Conservation (phyloP, 2,797 vertebrate species). For the Macropus fuliginosus region DNA sequence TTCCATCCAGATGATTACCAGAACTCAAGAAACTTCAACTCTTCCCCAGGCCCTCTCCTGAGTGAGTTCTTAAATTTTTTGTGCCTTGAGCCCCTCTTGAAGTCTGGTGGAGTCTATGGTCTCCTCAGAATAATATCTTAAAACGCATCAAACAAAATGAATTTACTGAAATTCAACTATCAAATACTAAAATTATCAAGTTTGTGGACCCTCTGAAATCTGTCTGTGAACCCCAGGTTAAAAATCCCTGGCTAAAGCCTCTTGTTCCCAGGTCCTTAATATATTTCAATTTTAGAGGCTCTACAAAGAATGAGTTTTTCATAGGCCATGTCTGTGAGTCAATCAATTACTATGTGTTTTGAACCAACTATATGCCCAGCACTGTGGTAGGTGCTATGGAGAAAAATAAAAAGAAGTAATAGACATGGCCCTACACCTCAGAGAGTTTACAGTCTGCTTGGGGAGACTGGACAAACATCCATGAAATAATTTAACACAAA, state of each 20-base stretch:
- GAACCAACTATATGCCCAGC: not conserved
- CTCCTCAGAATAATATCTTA: not conserved
- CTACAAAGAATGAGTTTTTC: not conserved
- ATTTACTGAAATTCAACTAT: not conserved
- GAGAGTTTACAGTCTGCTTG: constrained; percentile 8
- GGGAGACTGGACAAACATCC: not conserved
- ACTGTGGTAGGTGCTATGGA: not conserved
- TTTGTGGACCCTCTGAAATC: not conserved
- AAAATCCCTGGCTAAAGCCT: not conserved
- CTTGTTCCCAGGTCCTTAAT: not conserved
- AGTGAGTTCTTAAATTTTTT: not conserved
- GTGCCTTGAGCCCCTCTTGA: not conserved
- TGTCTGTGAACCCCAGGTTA: not conserved
- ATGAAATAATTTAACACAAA: constrained; percentile 19
- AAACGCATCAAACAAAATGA: not conserved
- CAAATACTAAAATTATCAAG: not conserved
- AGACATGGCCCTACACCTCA: constrained; percentile 3
- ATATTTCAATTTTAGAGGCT: not conserved
- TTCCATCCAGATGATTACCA: not conserved
- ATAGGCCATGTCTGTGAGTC: not conserved
- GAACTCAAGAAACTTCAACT: not conserved
- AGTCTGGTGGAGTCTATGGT: not conserved
- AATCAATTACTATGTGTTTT: not conserved
- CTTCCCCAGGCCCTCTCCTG: not conserved
- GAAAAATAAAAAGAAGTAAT: not conserved